These are phyloP conservation scores for Melanaphis sacchari DNA, from an alignment of 1,140 invertebrate species.

Conservation along the genomic window DNA sequence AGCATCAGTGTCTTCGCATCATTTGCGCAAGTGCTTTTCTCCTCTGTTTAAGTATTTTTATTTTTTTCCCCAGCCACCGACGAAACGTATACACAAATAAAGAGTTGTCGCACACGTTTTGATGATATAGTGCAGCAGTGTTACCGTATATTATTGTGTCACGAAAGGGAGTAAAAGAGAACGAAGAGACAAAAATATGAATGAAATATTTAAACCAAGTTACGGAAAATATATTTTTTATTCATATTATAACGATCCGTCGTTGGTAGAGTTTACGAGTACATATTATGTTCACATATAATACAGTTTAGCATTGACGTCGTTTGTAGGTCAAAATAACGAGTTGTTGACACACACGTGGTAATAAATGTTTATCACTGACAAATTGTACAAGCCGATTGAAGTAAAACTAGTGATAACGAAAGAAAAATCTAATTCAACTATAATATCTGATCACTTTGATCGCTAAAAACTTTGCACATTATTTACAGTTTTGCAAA, in stretches of 20 bases:
- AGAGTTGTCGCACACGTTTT: not conserved
- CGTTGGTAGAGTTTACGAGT: not conserved
- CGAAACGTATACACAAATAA: not conserved
- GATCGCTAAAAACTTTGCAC: not conserved
- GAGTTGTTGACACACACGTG: not conserved
- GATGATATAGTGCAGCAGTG: not conserved
- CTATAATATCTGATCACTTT: not conserved
- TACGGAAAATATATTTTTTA: not conserved
- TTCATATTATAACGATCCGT: not conserved
- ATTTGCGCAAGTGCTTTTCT: slow-evolving; percentile 33
- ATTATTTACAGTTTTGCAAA: not conserved
- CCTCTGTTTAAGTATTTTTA: not conserved
- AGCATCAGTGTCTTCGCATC: not conserved
- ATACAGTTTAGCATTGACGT: not conserved
- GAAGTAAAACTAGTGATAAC: not conserved
- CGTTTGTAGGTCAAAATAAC: not conserved
- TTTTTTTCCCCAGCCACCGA: not conserved
- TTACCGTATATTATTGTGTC: not conserved
- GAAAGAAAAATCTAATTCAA: not conserved
- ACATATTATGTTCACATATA: not conserved
- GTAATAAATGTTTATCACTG: not conserved
- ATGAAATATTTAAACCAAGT: not conserved
- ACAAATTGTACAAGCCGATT: not conserved
- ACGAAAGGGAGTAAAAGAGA: not conserved
- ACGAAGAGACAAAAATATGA: not conserved